Evolutionary conservation across 2,113 vertebrate genomes (phyloP), one percentile per base, ranked within the genome.

Genomic region (Rhipidura dahli): DNA sequence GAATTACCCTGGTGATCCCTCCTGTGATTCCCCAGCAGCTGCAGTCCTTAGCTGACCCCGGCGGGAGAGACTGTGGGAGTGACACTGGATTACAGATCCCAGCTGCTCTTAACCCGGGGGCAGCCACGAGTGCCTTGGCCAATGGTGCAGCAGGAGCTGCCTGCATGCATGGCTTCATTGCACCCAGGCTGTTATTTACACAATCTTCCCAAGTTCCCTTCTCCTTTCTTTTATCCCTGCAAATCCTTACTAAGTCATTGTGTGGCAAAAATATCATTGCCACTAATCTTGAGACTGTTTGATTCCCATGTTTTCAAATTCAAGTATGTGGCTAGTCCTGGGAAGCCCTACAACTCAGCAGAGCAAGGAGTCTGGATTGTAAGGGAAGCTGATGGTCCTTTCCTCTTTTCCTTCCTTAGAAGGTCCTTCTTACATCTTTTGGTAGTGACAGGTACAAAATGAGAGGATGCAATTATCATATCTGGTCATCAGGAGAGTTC

Each of bases 1-100:
- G 91, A 96, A 96, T 95, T 96, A 96, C 86, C 84, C 94, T 76
- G 83, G 80, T 72, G 93, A 97, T 96, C 79, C 89, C 73, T 90
- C 68, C 65, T 79, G 91, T 92, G 90, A 94, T 96, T 96, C 92
- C 87, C 87, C 44, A 59, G 92, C 93, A 93, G 77, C 90, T 92
- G 91, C 83, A 79, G 94, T 94, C 95, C 96, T 96, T 73, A 90
- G 21, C 10, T 96, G 96, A 97, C 94, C 97, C 69, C 5, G 15
- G 37, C 78, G 30, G 89, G 87, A 89, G 94, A 68, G 61, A 56
- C 89, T 92, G 86, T n/a, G n/a, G 66, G 91, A 89, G 96, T 91
- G 83, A 77, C 61, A 19, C 71, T 57, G 94, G 90, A 95, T 97
- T 91, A 94, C 78, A 87, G 80, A 87, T 83, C 83, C 84, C 83